phyloP scores from a whole-genome alignment of 2,797 vertebrate genomes.

The Chanos chanos region DNA sequence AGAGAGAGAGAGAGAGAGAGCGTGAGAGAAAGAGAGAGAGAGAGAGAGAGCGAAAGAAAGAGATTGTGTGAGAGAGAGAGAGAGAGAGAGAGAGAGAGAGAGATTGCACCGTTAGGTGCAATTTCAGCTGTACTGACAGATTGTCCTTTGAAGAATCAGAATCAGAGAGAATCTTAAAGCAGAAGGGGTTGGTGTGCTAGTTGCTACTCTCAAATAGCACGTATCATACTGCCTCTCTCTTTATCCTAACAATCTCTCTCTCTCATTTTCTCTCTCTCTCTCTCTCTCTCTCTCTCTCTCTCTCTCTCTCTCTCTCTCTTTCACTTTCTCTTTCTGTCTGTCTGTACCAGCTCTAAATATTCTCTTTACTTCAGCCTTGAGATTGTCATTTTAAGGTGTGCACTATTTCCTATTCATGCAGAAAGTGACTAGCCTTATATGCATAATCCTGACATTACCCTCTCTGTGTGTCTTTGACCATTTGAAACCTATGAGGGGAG shows the following conservation, averaged over 20 bases:
- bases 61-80: too few species aligned
- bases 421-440: too few species aligned
- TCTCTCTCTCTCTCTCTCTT: neutral
- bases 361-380: too few species aligned
- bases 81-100: constrained; percentile 27
- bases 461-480: too few species aligned
- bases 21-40: neutral
- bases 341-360: too few species aligned
- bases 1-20: neutral
- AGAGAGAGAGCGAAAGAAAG: neutral
- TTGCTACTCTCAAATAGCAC: neutral
- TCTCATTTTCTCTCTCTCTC: neutral
- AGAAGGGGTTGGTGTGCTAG: constrained; percentile 2
- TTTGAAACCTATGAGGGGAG: too few species aligned
- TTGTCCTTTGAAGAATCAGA: constrained; percentile 19
- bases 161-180: constrained; percentile 9
- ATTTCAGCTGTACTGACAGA: neutral
- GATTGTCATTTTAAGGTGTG: too few species aligned
- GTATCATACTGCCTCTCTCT: neutral
- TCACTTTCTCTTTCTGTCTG: neutral
- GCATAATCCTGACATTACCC: too few species aligned
- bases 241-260: neutral
- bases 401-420: too few species aligned
- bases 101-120: constrained; percentile 7
- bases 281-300: neutral